phyloP scores from a whole-genome alignment of 2,888 invertebrate genomes.

The Euzetes globulus region DNA sequence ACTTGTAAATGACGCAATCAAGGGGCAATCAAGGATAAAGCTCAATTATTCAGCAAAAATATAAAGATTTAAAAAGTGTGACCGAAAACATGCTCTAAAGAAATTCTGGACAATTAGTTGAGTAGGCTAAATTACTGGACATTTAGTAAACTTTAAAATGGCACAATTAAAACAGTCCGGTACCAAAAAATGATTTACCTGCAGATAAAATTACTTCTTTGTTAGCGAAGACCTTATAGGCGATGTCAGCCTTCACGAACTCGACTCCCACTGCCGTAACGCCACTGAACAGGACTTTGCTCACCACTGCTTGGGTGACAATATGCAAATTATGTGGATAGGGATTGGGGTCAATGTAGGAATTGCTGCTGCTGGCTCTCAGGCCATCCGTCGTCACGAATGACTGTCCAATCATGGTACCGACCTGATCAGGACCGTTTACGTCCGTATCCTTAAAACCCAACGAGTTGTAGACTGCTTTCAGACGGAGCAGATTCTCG shows the following conservation, averaged over 20 bases:
- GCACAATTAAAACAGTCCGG: no score
- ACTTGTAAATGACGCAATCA: no score
- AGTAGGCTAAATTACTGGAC: background rate
- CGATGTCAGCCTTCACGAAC: background rate
- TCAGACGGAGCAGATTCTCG: no score
- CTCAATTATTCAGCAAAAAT: no score
- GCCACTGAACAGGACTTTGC: background rate
- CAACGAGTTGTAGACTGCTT: no score
- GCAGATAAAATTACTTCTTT: conserved; percentile 1
- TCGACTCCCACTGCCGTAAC: background rate
- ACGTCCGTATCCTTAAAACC: background rate
- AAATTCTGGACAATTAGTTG: no score
- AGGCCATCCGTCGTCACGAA: background rate
- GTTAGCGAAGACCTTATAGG: background rate
- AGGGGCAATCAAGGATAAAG: no score
- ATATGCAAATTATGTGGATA: background rate
- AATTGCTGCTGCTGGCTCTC: background rate
- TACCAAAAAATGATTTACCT: background rate
- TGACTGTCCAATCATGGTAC: background rate
- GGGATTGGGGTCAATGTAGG: conserved; percentile 7
- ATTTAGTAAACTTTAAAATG: background rate
- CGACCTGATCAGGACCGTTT: background rate
- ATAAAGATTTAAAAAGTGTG: no score
- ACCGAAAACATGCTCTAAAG: no score
- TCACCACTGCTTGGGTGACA: background rate